Percentiles rank a stretch among this genome's conserved stretches.
These are phyloP conservation scores for Damaliscus lunatus DNA, from an alignment of 2,113 vertebrate species.

Conservation along the genomic window DNA sequence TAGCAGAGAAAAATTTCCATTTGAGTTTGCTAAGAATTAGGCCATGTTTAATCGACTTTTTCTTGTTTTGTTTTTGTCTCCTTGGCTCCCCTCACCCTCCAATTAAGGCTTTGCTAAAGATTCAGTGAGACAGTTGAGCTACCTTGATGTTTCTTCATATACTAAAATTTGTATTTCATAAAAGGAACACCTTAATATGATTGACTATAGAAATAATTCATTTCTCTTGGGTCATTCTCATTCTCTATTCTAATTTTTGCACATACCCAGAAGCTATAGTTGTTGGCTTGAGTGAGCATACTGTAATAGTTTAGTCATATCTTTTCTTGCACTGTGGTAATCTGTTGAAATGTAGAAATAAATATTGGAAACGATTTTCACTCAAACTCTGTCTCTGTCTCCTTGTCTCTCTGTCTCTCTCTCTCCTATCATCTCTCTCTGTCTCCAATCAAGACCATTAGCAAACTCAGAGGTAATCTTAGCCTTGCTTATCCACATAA, in stretches of 20 bases:
- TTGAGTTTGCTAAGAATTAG: neutral
- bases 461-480: neutral
- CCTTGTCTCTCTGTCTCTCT: neutral
- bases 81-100: accelerated
- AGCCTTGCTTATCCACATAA: neutral
- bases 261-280: neutral
- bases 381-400: neutral
- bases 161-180: neutral
- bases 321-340: neutral
- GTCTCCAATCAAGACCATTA: neutral
- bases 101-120: neutral
- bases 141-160: neutral
- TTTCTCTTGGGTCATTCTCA: neutral
- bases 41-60: neutral
- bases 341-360: neutral
- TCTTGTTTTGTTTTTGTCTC: neutral
- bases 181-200: neutral
- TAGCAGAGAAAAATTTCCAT: neutral
- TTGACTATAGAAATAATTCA: neutral
- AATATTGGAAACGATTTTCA: neutral
- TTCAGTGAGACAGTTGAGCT: neutral
- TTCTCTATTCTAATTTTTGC: neutral
- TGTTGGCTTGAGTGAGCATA: neutral
- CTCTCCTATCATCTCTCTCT: neutral
- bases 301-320: neutral